Base-by-base conservation (phyloP, 2,113 vertebrate species). In the Ariopsis seemanni region DNA sequence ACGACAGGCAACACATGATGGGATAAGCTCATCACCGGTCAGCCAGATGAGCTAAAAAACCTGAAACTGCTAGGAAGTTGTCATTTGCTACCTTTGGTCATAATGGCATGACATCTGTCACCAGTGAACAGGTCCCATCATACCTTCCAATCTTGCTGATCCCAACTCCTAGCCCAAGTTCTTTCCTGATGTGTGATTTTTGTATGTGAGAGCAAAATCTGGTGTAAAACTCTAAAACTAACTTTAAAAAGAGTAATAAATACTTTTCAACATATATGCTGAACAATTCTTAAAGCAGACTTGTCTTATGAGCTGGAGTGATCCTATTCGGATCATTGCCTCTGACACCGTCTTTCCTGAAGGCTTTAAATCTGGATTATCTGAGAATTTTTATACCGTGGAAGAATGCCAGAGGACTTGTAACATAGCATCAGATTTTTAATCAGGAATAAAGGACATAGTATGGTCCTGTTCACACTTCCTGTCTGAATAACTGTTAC, bases 311-410 rank as follows among this genome's bases (percentile, higher is more conserved):
- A 84, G 8, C 11, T 50, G 48, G n/a, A 22, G 53, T 57, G 62
- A 88, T 62, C 4, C 8, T 74, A 63, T 88, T 91, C 84, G 87
- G 86, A 83, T 90, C 86, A 89, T 30, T 86, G 85, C 89, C 58
- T 20, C 89, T 89, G 87, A 92, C 81, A 81, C 58, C 9, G 62
- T 65, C 83, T 63, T 55, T 89, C 88, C 30, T 60, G 88, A 90
- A 87, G 91, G 89, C 58, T 86, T 92, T 67, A 27, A 52, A 10
- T 34, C 75, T 55, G 27, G 75, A 67, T 25, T 67, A 53, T 86
- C 50, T 67, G 12, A 42, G 27, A 34, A 30, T 34, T 42, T 69
- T 57, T 71, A 22, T 84, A 30, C n/a, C 42, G 52, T 55, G 30
- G 50, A 34, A 34, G 27, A 55, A 48, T 15, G 8, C n/a, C 48